Percentiles rank a stretch among this genome's conserved stretches.
These are phyloP conservation scores for Phrynosoma blainvillii DNA, from an alignment of 2,113 vertebrate genomes.

Conservation along the genomic window DNA sequence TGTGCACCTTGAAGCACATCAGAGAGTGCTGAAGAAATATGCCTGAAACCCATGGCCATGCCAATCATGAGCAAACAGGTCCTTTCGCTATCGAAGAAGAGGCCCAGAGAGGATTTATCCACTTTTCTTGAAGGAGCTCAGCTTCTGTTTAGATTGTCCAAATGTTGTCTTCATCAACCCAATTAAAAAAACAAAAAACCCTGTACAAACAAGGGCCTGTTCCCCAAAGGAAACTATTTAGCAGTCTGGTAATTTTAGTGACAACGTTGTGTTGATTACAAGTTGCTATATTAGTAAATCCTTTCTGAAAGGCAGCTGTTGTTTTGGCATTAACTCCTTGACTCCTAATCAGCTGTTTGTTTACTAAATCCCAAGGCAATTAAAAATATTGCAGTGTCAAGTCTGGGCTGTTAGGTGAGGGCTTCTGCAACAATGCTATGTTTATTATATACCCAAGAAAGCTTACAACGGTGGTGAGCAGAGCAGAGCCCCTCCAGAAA, in stretches of 20 bases:
- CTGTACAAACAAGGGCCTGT: constrained; percentile 32
- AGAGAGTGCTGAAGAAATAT: no score
- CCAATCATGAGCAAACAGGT: neutral
- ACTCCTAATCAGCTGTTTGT: constrained; percentile 62
- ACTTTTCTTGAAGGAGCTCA: fast-evolving
- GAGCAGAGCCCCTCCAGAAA: neutral
- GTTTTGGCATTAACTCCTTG: constrained; percentile 64
- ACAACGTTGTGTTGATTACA: constrained; percentile 74
- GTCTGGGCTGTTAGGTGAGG: neutral
- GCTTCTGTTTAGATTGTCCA: constrained; percentile 28
- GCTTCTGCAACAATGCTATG: constrained; percentile 1
- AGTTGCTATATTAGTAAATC: constrained; percentile 69
- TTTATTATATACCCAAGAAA: neutral
- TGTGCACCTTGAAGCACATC: neutral
- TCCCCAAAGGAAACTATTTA: constrained; percentile 67
- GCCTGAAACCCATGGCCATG: no score
- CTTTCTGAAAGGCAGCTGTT: constrained; percentile 72
- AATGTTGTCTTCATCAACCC: neutral
- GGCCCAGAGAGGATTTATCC: neutral
- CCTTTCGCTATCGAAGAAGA: neutral
- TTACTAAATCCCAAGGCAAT: constrained; percentile 59
- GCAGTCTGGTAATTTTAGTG: constrained; percentile 68
- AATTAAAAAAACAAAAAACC: constrained; percentile 19
- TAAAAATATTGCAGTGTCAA: constrained; percentile 28
- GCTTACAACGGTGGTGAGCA: neutral